Percentiles rank a stretch among this genome's conserved stretches.
Conservation (phyloP, 2,113 vertebrate genomes). For the Sprattus sprattus region DNA sequence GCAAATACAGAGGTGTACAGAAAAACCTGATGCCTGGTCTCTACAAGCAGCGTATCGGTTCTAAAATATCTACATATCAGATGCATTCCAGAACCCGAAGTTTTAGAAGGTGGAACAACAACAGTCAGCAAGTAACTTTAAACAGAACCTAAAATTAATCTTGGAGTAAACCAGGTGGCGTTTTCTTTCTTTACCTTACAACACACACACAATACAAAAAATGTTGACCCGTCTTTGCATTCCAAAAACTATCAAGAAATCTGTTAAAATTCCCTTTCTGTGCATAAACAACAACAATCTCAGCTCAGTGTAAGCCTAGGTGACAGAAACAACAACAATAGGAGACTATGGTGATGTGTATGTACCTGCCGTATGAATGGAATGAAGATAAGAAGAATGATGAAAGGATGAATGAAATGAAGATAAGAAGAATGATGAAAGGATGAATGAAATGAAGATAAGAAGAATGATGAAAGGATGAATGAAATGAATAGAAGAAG, state of each 20-base stretch:
- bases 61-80: not conserved
- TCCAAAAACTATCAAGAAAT: too few species aligned
- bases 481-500: not conserved
- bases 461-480: not conserved
- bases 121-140: not conserved
- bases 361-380: too few species aligned
- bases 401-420: too few species aligned
- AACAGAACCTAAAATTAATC: too few species aligned
- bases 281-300: too few species aligned
- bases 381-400: not conserved
- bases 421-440: too few species aligned
- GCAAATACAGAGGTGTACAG: not conserved
- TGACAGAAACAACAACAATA: not conserved
- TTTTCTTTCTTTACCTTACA: too few species aligned
- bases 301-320: not conserved
- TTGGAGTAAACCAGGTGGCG: too few species aligned
- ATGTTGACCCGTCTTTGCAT: too few species aligned
- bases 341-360: not conserved
- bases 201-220: too few species aligned
- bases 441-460: not conserved
- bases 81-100: too few species aligned
- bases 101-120: not conserved
- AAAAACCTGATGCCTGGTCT: not conserved
- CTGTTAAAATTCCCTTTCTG: too few species aligned
- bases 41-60: not conserved